phyloP scores from a whole-genome alignment of 2,113 vertebrate genomes.

The Pimephales promelas region DNA sequence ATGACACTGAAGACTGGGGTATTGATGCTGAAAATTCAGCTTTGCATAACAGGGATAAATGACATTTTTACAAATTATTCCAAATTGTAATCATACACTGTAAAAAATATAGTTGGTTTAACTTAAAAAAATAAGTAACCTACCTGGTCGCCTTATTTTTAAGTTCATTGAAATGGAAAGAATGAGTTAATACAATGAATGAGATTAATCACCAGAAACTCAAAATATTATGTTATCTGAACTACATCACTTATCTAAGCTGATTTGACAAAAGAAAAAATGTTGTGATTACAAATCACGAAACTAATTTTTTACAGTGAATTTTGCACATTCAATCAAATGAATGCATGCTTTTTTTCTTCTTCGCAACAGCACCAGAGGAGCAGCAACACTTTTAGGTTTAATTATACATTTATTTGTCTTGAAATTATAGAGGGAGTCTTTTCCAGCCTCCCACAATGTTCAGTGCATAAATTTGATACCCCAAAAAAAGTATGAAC shows the following conservation, averaged over 20 bases:
- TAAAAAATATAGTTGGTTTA: no score
- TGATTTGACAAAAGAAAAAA: no score
- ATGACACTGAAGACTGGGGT: not conserved
- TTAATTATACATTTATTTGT: constrained; percentile 20
- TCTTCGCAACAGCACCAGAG: not conserved
- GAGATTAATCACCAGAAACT: no score
- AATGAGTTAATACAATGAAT: no score
- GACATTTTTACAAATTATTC: not conserved
- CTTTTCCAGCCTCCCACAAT: not conserved
- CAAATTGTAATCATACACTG: not conserved
- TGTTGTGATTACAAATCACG: no score
- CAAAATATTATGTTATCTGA: no score
- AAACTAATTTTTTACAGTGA: no score
- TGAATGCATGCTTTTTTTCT: not conserved
- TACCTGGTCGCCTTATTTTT: no score
- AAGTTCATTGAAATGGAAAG: no score
- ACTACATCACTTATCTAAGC: no score
- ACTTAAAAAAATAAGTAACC: no score
- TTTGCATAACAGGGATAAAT: not conserved
- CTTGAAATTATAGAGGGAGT: not conserved
- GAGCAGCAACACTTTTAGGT: not conserved
- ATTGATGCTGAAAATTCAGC: not conserved
- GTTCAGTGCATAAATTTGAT: not conserved
- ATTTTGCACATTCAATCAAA: not conserved
- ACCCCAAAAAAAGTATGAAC: not conserved